These are phyloP conservation scores for Myiotriccus ornatus DNA, from an alignment of 2,797 vertebrate species.

Conservation along the genomic window DNA sequence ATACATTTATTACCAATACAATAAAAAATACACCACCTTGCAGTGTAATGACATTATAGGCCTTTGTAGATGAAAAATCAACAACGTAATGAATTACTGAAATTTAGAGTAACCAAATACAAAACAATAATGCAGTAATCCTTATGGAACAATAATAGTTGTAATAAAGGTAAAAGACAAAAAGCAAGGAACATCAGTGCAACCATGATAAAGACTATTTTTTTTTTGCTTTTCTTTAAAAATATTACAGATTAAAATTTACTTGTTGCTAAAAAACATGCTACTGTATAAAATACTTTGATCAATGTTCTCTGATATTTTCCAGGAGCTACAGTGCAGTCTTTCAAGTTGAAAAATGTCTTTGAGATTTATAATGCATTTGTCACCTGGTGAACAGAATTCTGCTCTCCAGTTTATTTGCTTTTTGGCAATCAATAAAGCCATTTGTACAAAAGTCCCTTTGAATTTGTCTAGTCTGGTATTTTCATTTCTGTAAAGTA, in stretches of 20 bases:
- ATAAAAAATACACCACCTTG: not conserved
- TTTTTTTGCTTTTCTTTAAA: not conserved
- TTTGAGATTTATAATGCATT: constrained; percentile 41
- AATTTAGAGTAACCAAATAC: not conserved
- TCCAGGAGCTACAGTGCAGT: not conserved
- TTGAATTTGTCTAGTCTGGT: constrained; percentile 46
- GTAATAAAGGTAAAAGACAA: not conserved
- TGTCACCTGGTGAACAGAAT: constrained; percentile 34
- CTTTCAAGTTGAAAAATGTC: constrained; percentile 45
- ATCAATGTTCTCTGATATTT: constrained; percentile 19
- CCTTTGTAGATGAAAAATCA: not conserved
- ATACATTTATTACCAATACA: not conserved
- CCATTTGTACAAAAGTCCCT: constrained; percentile 55
- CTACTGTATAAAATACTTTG: not conserved
- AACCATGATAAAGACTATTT: not conserved
- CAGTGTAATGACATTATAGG: not conserved
- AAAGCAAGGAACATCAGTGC: not conserved
- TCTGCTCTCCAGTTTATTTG: constrained; percentile 54
- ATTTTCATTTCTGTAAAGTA: constrained; percentile 53
- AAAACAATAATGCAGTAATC: not conserved
- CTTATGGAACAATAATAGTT: not conserved
- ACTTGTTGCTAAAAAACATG: not conserved
- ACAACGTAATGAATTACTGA: not conserved
- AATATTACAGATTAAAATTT: not conserved
- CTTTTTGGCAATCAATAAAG: constrained; percentile 62